Evolutionary conservation across 1,140 invertebrate genomes (phyloP).

Genomic region (Cydia splendana): DNA sequence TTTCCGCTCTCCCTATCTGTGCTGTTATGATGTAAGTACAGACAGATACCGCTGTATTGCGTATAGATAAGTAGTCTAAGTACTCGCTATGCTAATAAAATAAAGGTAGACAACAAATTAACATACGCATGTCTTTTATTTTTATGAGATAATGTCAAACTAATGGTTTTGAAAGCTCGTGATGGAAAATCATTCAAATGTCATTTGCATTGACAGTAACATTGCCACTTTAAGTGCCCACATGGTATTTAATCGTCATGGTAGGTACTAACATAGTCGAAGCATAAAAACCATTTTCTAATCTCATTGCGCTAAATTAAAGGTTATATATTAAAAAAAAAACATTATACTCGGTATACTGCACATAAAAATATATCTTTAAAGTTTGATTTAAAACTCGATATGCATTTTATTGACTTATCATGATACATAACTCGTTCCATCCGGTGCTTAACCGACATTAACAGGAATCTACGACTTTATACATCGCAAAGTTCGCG

Average conservation of each 20-base stretch:
- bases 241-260: too few species aligned
- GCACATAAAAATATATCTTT: background rate
- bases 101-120: background rate
- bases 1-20: conserved; percentile 34
- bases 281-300: too few species aligned
- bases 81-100: conserved; percentile 4
- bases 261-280: too few species aligned
- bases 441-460: conserved; percentile 20
- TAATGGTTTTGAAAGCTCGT: background rate
- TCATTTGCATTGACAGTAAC: background rate
- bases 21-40: conserved; percentile 33
- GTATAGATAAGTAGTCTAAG: background rate
- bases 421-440: background rate
- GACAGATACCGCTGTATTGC: background rate
- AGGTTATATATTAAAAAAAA: too few species aligned
- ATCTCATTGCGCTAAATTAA: too few species aligned
- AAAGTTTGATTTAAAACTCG: background rate
- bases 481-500: conserved; percentile 11
- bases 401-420: conserved; percentile 28
- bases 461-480: conserved; percentile 8
- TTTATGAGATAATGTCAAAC: conserved; percentile 7
- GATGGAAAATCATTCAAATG: background rate
- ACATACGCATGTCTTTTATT: background rate
- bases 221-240: background rate
- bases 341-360: background rate